These are phyloP conservation scores for Callinectes sapidus DNA, from an alignment of 2,888 invertebrate species.

Conservation along the genomic window DNA sequence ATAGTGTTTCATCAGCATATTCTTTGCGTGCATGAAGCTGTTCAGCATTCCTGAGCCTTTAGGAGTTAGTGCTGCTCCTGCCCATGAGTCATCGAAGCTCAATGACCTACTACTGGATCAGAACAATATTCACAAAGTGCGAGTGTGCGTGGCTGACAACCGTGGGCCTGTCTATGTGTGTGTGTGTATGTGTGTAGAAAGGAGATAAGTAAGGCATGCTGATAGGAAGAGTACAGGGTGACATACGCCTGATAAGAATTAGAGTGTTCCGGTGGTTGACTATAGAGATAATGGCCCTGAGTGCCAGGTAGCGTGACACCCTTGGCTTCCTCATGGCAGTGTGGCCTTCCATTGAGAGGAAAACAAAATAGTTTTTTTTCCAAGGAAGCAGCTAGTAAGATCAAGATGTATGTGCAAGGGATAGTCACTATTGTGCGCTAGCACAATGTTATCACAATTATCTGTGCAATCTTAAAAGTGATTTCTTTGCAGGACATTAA, in stretches of 20 bases:
- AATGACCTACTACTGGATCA: neutral
- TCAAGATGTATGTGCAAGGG: neutral
- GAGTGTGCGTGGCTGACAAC: neutral
- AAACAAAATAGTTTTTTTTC: no score
- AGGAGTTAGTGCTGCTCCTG: no score
- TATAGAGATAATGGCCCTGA: neutral
- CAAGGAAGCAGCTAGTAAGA: no score
- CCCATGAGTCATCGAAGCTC: no score
- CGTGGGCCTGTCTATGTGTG: neutral
- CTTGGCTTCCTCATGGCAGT: neutral
- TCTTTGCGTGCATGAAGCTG: no score
- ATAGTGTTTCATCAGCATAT: no score
- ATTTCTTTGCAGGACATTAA: neutral
- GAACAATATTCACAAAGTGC: neutral
- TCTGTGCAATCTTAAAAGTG: neutral
- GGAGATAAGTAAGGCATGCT: neutral
- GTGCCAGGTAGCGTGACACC: neutral
- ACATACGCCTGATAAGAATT: neutral
- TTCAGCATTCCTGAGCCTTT: no score
- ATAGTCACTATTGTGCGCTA: neutral
- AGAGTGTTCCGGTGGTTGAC: neutral
- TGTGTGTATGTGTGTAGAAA: neutral
- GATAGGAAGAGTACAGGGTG: neutral
- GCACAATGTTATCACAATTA: neutral
- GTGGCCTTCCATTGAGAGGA: neutral